These are phyloP conservation scores for Diogma glabrata DNA, from an alignment of 2,888 invertebrate species.

Conservation along the genomic window DNA sequence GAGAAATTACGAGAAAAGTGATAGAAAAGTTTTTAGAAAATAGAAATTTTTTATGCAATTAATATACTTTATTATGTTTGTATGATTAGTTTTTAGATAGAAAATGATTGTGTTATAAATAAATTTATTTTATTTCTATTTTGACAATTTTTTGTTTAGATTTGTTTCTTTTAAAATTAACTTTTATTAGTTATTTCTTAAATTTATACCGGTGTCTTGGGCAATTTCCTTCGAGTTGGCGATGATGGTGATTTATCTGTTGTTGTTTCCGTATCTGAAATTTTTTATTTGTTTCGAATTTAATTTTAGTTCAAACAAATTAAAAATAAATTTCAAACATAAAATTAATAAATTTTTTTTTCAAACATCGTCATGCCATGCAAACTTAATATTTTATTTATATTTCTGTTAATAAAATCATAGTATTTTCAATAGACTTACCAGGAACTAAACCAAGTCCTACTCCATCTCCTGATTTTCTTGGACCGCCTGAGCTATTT, in stretches of 20 bases:
- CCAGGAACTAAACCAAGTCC: slow-evolving; percentile 36
- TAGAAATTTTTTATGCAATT: no score
- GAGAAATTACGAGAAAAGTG: no score
- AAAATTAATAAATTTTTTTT: not conserved
- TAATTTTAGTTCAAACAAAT: not conserved
- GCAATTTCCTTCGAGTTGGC: slow-evolving; percentile 87
- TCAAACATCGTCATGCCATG: slow-evolving; percentile 7
- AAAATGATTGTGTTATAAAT: no score
- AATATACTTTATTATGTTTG: no score
- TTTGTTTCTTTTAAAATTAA: not conserved
- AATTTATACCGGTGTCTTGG: slow-evolving; percentile 94
- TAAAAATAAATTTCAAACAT: slow-evolving; percentile 1
- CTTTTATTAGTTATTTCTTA: not conserved
- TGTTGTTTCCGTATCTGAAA: slow-evolving; percentile 60
- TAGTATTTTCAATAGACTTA: slow-evolving; percentile 24
- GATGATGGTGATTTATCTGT: slow-evolving; percentile 79
- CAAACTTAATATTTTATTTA: slow-evolving; percentile 1
- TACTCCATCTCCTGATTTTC: slow-evolving; percentile 35
- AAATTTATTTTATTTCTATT: no score
- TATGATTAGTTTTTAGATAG: no score
- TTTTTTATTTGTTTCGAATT: no score
- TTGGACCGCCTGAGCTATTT: slow-evolving; percentile 32
- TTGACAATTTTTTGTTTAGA: no score
- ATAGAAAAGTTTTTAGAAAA: no score
- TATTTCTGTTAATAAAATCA: not conserved